These are phyloP conservation scores for Uria lomvia DNA, from an alignment of 2,113 vertebrate genomes.

Conservation along the genomic window DNA sequence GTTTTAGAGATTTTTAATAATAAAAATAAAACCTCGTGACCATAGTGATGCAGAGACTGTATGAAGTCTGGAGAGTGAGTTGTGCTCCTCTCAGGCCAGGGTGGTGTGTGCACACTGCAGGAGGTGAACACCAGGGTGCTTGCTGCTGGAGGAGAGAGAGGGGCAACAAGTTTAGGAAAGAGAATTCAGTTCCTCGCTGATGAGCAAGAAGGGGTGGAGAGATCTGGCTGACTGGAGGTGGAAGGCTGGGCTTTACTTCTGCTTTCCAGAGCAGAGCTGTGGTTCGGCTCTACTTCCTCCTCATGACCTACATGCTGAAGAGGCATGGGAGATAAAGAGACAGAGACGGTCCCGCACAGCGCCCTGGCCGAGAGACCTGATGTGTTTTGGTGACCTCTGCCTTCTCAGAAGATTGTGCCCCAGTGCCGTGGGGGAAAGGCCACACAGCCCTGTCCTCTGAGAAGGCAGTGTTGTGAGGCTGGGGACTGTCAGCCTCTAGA, in stretches of 20 bases:
- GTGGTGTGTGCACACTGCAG: rapidly evolving
- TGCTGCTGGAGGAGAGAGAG: not conserved
- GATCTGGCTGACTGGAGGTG: not conserved
- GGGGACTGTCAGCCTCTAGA: not conserved
- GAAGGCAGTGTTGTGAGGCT: not conserved
- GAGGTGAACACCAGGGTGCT: not conserved
- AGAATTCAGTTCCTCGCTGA: not conserved
- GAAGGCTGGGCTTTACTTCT: constrained; percentile 52
- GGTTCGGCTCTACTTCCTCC: constrained; percentile 52
- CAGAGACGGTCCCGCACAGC: not conserved
- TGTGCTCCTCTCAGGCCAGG: not conserved
- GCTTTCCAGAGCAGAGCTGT: constrained; percentile 57
- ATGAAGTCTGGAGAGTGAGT: not conserved
- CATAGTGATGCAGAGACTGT: not conserved
- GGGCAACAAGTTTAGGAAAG: not conserved
- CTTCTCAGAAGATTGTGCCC: not conserved
- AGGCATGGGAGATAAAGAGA: not conserved
- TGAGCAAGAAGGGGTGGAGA: not conserved
- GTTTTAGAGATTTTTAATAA: not conserved
- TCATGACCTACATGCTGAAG: constrained; percentile 20
- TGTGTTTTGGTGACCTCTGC: not conserved
- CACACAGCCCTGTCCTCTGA: rapidly evolving
- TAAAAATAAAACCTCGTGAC: not conserved
- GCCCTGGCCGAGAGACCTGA: not conserved
- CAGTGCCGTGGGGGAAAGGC: not conserved